A percentile compares a stretch with the other conserved stretches of the same genome.
Evolutionary conservation across 2,888 invertebrate genomes (phyloP).

Genomic region (Drosophila birchii): DNA sequence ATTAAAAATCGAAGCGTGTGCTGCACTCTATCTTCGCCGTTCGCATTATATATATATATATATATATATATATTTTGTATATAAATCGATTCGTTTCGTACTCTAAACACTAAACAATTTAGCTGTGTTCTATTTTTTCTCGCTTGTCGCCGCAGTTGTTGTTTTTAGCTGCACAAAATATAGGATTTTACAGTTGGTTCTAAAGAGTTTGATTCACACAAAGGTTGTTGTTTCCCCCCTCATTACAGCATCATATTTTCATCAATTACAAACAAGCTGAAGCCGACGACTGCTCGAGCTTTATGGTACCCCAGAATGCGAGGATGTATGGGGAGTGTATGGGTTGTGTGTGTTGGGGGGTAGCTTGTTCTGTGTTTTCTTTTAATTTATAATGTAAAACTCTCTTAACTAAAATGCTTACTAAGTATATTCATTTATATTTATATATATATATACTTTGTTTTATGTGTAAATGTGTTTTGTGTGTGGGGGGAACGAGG

Average conservation of each 20-base stretch:
- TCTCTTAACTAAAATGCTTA: slow-evolving; percentile 79
- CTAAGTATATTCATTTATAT: slow-evolving; percentile 76
- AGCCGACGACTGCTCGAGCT: slow-evolving; percentile 58
- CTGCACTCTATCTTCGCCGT: slow-evolving; percentile 74
- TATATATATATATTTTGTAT: slow-evolving; percentile 55
- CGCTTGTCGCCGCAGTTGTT: slow-evolving; percentile 27
- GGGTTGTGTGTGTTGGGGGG: slow-evolving; percentile 36
- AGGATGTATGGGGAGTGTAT: slow-evolving; percentile 42
- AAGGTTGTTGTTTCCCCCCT: slow-evolving; percentile 11
- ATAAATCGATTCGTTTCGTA: slow-evolving; percentile 53
- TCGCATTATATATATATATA: slow-evolving; percentile 62
- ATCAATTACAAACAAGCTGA: slow-evolving; percentile 73
- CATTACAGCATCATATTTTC: slow-evolving; percentile 29
- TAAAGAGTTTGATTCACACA: slow-evolving; percentile 53
- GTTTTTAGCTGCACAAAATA: slow-evolving; percentile 67
- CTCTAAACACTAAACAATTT: slow-evolving; percentile 75
- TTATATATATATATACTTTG: slow-evolving; percentile 64
- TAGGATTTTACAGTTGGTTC: slow-evolving; percentile 73
- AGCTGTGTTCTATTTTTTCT: slow-evolving; percentile 29
- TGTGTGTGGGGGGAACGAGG: slow-evolving; percentile 33
- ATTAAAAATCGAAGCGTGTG: slow-evolving; percentile 81
- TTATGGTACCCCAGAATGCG: slow-evolving; percentile 27
- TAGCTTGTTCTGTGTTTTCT: slow-evolving; percentile 42
- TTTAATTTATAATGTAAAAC: slow-evolving; percentile 75
- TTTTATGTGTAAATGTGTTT: slow-evolving; percentile 72